Percentiles rank a stretch among this genome's conserved stretches.
Conservation (phyloP, 2,113 vertebrate genomes). For the Eulemur rufifrons region DNA sequence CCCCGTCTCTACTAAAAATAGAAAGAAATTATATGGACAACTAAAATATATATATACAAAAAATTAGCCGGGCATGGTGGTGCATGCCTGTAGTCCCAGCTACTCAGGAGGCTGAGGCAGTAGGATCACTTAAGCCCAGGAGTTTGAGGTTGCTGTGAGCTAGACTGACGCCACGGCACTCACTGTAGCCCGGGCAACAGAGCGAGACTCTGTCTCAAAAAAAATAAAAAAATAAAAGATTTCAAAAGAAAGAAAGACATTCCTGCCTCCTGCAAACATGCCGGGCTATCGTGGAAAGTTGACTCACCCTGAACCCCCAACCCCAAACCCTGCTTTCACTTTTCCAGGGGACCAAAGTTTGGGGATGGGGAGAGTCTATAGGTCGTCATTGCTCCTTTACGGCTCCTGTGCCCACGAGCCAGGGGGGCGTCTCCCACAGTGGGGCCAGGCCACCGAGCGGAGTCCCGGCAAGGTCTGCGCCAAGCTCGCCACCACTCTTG, state of each 20-base stretch:
- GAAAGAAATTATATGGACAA: too few species aligned
- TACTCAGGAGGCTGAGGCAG: too few species aligned
- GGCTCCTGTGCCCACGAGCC: accelerated
- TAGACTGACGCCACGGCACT: too few species aligned
- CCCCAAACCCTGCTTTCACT: too few species aligned
- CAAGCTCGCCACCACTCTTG: background rate
- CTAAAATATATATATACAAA: too few species aligned
- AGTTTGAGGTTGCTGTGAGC: too few species aligned
- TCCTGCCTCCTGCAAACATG: background rate
- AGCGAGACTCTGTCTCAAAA: too few species aligned
- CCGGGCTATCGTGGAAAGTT: background rate
- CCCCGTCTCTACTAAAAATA: too few species aligned
- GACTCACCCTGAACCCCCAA: background rate
- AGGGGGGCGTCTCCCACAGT: accelerated
- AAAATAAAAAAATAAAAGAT: background rate
- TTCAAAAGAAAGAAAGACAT: background rate
- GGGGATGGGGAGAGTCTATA: background rate
- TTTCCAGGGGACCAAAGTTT: accelerated
- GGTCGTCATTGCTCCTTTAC: accelerated
- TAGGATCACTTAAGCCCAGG: too few species aligned
- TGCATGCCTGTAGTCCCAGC: too few species aligned
- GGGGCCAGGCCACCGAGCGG: accelerated
- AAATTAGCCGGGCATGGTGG: too few species aligned
- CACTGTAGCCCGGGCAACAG: too few species aligned
- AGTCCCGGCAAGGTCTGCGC: background rate